Percentiles rank a stretch among this genome's conserved stretches.
Conservation (phyloP, 2,113 vertebrate genomes). For the Cricetomys ansorgei region DNA sequence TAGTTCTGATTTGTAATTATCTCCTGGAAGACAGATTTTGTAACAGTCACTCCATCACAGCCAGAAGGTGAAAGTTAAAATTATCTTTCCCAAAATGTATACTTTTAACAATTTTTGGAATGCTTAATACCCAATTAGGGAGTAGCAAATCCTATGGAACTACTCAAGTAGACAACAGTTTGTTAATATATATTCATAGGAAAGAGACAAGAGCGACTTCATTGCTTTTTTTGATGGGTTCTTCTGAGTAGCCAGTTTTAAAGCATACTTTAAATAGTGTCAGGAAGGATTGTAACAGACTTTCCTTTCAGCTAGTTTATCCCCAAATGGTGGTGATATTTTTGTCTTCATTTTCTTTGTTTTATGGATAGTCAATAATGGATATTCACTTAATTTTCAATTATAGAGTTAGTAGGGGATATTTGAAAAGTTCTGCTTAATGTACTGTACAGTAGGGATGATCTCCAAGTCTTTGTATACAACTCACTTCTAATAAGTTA, state of each 20-base stretch:
- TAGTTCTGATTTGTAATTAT: conserved; percentile 25
- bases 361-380: background rate
- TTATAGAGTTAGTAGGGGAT: background rate
- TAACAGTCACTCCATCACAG: background rate
- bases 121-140: background rate
- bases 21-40: background rate
- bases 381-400: conserved; percentile 3
- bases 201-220: background rate
- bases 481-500: background rate
- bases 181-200: background rate
- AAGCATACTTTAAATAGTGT: too few relatives aligned
- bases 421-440: background rate
- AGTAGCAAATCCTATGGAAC: background rate
- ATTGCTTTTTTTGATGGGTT: too few relatives aligned
- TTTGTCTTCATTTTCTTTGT: conserved; percentile 18
- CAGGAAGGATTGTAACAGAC: too few relatives aligned
- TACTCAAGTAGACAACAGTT: background rate
- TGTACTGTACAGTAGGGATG: background rate
- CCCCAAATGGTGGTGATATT: background rate
- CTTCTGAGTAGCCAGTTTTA: too few relatives aligned
- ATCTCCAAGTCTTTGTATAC: background rate
- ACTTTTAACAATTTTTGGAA: conserved; percentile 17
- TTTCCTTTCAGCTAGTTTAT: too few relatives aligned
- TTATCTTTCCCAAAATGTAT: background rate
- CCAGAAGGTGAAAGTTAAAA: conserved; percentile 20